Conservation (phyloP, 2,113 vertebrate species). For the Montifringilla adamsi region DNA sequence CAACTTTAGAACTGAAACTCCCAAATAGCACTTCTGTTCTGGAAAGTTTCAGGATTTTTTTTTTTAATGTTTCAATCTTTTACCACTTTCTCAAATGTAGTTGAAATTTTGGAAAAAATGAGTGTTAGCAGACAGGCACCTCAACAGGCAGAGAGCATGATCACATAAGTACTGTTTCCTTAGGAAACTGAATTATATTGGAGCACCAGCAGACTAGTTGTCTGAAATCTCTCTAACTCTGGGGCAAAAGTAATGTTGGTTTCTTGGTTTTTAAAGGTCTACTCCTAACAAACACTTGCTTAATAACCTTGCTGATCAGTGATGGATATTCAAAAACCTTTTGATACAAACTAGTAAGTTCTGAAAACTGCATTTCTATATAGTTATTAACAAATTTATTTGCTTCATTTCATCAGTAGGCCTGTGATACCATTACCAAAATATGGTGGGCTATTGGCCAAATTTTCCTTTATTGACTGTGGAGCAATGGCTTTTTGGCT, state of each 20-base stretch:
- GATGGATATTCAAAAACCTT: background rate
- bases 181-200: background rate
- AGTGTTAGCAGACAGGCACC: background rate
- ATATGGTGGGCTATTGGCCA: background rate
- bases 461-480: background rate
- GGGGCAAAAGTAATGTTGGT: background rate
- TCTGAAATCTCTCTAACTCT: background rate
- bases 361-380: background rate
- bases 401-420: background rate
- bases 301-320: background rate
- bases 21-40: background rate
- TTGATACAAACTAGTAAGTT: background rate
- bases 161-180: conserved; percentile 4
- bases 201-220: background rate
- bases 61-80: background rate
- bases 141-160: background rate
- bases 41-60: background rate
- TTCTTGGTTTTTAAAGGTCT: background rate
- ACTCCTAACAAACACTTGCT: background rate
- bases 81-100: background rate
- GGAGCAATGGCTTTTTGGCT: background rate
- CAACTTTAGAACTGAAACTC: background rate
- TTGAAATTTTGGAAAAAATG: conserved; percentile 5
- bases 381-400: background rate
- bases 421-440: background rate